phyloP scores from a whole-genome alignment of 2,797 vertebrate genomes.

The Argyrosomus regius region DNA sequence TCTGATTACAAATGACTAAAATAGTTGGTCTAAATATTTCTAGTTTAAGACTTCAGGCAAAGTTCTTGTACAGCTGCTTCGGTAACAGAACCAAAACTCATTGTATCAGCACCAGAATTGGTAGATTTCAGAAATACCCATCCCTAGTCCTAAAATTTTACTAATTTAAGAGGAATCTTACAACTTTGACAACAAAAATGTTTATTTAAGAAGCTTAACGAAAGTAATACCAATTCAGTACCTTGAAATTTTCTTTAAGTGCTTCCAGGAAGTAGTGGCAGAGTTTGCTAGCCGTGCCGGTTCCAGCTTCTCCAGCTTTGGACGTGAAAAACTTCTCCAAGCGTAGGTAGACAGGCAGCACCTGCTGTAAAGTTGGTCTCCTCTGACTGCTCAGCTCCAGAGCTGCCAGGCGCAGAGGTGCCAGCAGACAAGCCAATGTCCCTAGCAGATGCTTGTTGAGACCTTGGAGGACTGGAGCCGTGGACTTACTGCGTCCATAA shows the following conservation, averaged over 20 bases:
- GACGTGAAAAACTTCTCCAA: constrained; percentile 98
- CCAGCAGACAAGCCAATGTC: constrained; percentile 94
- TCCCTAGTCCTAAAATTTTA: neutral
- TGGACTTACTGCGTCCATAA: constrained; percentile 95
- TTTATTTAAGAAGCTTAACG: neutral
- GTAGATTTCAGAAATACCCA: neutral
- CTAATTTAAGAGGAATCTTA: neutral
- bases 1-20: neutral
- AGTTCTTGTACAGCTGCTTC: neutral
- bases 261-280: constrained; percentile 99
- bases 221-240: constrained; percentile 38
- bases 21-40: neutral
- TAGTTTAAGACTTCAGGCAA: neutral
- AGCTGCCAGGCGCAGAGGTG: constrained; percentile 93
- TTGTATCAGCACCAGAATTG: neutral
- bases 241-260: constrained; percentile 98
- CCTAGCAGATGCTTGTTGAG: constrained; percentile 97
- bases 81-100: neutral
- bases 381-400: constrained; percentile 95
- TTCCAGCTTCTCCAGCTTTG: constrained; percentile 95
- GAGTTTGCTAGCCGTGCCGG: constrained; percentile 92
- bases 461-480: constrained; percentile 94
- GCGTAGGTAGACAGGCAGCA: constrained; percentile 95
- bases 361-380: constrained; percentile 95
- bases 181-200: neutral